These are phyloP conservation scores for Parelbella ahira DNA, from an alignment of 2,888 invertebrate species.

Conservation along the genomic window DNA sequence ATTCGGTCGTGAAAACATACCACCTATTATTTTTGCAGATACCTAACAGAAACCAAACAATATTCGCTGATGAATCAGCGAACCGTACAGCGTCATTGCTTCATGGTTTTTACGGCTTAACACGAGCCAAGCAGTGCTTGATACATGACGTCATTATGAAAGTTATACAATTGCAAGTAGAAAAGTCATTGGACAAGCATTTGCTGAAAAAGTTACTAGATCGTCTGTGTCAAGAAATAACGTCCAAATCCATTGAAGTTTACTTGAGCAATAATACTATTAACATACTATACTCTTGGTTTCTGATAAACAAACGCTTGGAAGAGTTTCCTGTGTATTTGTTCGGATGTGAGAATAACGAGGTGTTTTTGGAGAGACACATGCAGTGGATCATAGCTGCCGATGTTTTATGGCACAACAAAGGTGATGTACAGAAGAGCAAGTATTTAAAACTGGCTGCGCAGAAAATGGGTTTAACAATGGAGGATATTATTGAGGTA, in stretches of 20 bases:
- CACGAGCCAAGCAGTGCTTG: slow-evolving; percentile 70
- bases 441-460: slow-evolving; percentile 42
- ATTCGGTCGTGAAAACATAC: too few species aligned
- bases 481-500: slow-evolving; percentile 50
- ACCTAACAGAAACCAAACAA: slow-evolving; percentile 51
- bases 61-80: slow-evolving; percentile 78
- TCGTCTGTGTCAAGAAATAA: slow-evolving; percentile 46
- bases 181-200: slow-evolving; percentile 66
- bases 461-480: slow-evolving; percentile 34
- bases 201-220: slow-evolving; percentile 67
- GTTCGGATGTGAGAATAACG: slow-evolving; percentile 50
- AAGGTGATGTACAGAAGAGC: slow-evolving; percentile 50
- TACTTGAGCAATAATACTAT: slow-evolving; percentile 68
- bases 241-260: slow-evolving; percentile 43
- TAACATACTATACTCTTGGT: slow-evolving; percentile 73
- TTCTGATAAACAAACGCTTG: slow-evolving; percentile 49
- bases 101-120: slow-evolving; percentile 76
- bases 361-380: slow-evolving; percentile 64
- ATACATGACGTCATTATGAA: slow-evolving; percentile 75
- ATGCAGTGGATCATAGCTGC: slow-evolving; percentile 68
- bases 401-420: slow-evolving; percentile 58
- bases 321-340: slow-evolving; percentile 66
- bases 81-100: slow-evolving; percentile 81
- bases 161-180: slow-evolving; percentile 74
- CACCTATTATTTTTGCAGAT: slow-evolving; percentile 48